Base-by-base conservation (phyloP, 2,888 invertebrate species). In the Apeira syringaria region DNA sequence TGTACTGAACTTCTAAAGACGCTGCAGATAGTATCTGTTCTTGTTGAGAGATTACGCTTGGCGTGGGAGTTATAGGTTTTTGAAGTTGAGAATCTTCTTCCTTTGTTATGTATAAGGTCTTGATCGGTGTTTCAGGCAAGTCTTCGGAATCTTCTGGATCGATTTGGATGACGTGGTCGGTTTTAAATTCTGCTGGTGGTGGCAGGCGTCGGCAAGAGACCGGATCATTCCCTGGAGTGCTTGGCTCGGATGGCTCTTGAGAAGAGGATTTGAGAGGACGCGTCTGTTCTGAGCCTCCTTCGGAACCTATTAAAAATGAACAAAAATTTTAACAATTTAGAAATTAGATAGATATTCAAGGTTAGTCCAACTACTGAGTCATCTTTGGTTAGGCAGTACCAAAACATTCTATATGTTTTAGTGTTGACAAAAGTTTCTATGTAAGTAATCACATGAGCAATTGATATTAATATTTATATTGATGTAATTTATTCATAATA, bases 1-100 rank as follows among this genome's bases (percentile, higher is more conserved):
- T 64, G 37, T 69, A 71, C 45, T 82, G 75, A 5, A 67, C 51
- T 48, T 84, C 81, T 38, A 88, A 64, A 31, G 77, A 67, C 0
- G 80, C 56, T 6, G 84, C 88, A 15, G 89, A 88, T 2, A 89
- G 56, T 18, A 89, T 84, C 53, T 83, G 81, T 53, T 87, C 85
- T 0, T 42, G 25, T 6, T 68, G 63, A 0, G 80, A 70, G 24
- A 53, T 54, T 1, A 69, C 36, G 27, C 74, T 82, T 1, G 80
- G 72, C 7, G 81, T 77, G 3, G 87, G 83, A n/a, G 80, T 74
- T 1, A 83, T 70, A 0, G 84, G 86, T 59, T 81, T 82, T 29
- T 82, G 83, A 12, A 82, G 59, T 2, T 64, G 70, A 0, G 55
- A 64, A 28, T 81, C 83, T 54, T 85, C 86, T 41, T 76, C 78